These are phyloP conservation scores for Drosophila prosaltans DNA, from an alignment of 1,140 invertebrate species.

Conservation along the genomic window DNA sequence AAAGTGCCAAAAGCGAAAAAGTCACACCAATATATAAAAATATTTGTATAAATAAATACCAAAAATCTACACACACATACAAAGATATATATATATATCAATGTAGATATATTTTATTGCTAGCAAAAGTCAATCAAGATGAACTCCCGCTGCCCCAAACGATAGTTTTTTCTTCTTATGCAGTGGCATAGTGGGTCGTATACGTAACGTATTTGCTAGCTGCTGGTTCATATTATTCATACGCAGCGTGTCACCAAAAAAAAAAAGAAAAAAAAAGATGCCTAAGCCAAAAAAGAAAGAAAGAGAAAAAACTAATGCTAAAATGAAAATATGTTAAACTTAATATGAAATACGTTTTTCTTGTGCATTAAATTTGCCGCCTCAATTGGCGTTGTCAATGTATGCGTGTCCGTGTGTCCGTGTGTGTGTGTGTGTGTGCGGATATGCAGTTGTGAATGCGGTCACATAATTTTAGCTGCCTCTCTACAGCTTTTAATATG, in stretches of 20 bases:
- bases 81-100: constrained; percentile 1
- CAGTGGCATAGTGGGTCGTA: constrained; percentile 54
- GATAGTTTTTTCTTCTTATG: constrained; percentile 38
- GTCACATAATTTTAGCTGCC: constrained; percentile 54
- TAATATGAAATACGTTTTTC: constrained; percentile 74
- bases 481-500: constrained; percentile 32
- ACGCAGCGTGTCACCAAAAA: constrained; percentile 71
- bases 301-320: constrained; percentile 15
- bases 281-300: constrained; percentile 27
- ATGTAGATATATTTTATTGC: constrained; percentile 48
- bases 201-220: constrained; percentile 46
- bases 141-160: constrained; percentile 24
- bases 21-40: constrained; percentile 12
- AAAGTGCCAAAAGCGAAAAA: constrained; percentile 44
- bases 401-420: constrained; percentile 1
- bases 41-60: too few species aligned
- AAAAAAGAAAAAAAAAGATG: background rate
- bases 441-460: constrained; percentile 33
- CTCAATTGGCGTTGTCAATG: constrained; percentile 53
- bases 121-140: constrained; percentile 59
- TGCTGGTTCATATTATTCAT: constrained; percentile 64
- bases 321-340: constrained; percentile 48
- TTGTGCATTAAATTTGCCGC: constrained; percentile 72
- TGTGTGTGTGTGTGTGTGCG: constrained; percentile 15
- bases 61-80: background rate